Conservation (phyloP, 2,797 vertebrate species). For the Oreochromis mossambicus region DNA sequence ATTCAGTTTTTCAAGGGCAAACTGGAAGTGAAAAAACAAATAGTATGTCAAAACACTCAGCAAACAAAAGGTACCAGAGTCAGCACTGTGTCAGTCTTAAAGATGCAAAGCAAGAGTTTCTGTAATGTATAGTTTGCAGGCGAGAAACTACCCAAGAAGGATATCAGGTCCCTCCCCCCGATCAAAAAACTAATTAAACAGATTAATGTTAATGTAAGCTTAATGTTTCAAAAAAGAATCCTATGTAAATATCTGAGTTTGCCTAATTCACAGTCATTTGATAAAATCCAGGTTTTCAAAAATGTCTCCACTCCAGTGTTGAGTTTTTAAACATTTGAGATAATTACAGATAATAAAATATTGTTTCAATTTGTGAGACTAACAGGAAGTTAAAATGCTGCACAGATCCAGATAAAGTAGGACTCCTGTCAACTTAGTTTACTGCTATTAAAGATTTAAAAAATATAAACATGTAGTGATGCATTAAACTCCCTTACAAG, state of each 20-base stretch:
- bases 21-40: not conserved
- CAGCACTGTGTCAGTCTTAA: not conserved
- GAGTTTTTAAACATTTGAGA: not conserved
- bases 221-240: not conserved
- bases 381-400: not conserved
- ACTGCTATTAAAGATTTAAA: not conserved
- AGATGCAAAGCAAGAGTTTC: not conserved
- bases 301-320: not conserved
- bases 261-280: rapidly evolving
- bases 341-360: not conserved
- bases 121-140: not conserved
- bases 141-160: not conserved
- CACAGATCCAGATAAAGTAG: not conserved
- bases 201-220: not conserved
- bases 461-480: rapidly evolving
- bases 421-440: not conserved
- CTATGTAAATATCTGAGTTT: not conserved
- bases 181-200: rapidly evolving
- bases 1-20: not conserved
- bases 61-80: not conserved
- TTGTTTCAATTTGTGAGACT: not conserved
- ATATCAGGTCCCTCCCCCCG: rapidly evolving
- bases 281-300: not conserved
- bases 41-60: not conserved
- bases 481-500: not conserved